phyloP scores from a whole-genome alignment of 2,113 vertebrate genomes.

The Callionymus lyra region DNA sequence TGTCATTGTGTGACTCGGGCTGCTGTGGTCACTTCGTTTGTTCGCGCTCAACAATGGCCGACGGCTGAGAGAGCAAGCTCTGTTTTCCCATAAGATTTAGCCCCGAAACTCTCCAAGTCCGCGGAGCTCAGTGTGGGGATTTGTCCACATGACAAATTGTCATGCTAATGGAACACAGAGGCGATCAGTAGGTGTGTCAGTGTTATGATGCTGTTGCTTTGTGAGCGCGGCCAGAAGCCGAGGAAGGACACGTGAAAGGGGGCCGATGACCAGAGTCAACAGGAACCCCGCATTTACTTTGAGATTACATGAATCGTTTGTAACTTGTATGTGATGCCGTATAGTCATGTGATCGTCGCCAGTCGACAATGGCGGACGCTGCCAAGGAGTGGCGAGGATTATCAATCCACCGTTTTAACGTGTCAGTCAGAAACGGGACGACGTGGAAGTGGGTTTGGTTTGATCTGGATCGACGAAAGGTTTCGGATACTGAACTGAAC shows the following conservation, averaged over 20 bases:
- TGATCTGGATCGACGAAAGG: too few relatives aligned
- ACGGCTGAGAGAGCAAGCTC: slow-evolving; percentile 50
- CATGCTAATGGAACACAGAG: slow-evolving; percentile 40
- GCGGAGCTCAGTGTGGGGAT: slow-evolving; percentile 30
- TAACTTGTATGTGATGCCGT: too few relatives aligned
- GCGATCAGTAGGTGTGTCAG: slow-evolving; percentile 16
- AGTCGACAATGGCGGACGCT: too few relatives aligned
- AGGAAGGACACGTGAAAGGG: slow-evolving; percentile 10
- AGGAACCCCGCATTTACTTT: slow-evolving; percentile 3
- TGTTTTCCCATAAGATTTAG: slow-evolving; percentile 62
- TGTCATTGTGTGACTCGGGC: slow-evolving; percentile 63
- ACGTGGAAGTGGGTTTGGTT: too few relatives aligned
- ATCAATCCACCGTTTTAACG: too few relatives aligned
- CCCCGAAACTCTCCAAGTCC: slow-evolving; percentile 34
- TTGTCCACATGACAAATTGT: slow-evolving; percentile 40
- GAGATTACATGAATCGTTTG: neutral
- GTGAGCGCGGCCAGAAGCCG: slow-evolving; percentile 1
- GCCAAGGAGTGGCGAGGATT: too few relatives aligned
- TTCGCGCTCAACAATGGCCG: slow-evolving; percentile 59
- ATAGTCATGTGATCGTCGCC: too few relatives aligned
- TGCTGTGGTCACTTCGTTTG: slow-evolving; percentile 62
- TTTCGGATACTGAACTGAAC: too few relatives aligned
- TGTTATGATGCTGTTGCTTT: slow-evolving; percentile 25
- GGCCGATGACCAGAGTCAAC: neutral
- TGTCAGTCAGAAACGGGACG: too few relatives aligned